Evolutionary conservation across 2,888 invertebrate genomes (phyloP).

Genomic region (Orchestes rusci): DNA sequence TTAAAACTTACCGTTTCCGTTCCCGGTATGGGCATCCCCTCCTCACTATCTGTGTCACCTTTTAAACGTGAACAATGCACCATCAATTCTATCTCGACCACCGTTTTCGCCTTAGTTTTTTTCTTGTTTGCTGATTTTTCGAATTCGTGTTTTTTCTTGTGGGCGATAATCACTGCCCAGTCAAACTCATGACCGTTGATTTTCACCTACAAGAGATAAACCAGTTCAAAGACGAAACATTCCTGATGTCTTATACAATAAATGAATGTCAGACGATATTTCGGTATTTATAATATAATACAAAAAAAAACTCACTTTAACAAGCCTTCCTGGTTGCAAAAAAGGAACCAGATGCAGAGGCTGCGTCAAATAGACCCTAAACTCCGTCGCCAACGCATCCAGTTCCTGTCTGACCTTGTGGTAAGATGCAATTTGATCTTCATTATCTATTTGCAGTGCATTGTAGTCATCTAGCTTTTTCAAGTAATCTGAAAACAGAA

Average conservation of each 20-base stretch:
- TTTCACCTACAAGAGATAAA: conserved; percentile 69
- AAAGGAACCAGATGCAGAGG: conserved; percentile 89
- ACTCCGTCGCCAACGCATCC: conserved; percentile 64
- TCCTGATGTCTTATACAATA: too few relatives aligned
- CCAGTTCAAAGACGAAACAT: too few relatives aligned
- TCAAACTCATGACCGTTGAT: conserved; percentile 82
- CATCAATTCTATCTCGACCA: too few relatives aligned
- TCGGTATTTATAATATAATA: conserved; percentile 1
- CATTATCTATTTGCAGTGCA: conserved; percentile 60
- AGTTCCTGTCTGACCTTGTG: conserved; percentile 79
- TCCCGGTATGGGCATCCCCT: too few relatives aligned
- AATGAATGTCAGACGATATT: too few relatives aligned
- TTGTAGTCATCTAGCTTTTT: conserved; percentile 60
- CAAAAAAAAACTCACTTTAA: conserved; percentile 57
- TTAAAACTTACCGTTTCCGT: too few relatives aligned
- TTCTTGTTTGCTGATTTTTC: conserved; percentile 30
- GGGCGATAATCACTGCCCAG: conserved; percentile 95
- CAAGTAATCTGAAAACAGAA: conserved; percentile 51
- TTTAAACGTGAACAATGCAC: too few relatives aligned
- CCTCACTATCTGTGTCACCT: too few relatives aligned
- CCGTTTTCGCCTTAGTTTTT: conserved; percentile 46
- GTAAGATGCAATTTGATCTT: conserved; percentile 71
- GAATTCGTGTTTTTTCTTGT: conserved; percentile 49
- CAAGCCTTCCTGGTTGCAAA: conserved; percentile 86
- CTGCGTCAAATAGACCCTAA: conserved; percentile 71